Evolutionary conservation across 2,797 vertebrate genomes (phyloP).

Genomic region (Tamandua tetradactyla): DNA sequence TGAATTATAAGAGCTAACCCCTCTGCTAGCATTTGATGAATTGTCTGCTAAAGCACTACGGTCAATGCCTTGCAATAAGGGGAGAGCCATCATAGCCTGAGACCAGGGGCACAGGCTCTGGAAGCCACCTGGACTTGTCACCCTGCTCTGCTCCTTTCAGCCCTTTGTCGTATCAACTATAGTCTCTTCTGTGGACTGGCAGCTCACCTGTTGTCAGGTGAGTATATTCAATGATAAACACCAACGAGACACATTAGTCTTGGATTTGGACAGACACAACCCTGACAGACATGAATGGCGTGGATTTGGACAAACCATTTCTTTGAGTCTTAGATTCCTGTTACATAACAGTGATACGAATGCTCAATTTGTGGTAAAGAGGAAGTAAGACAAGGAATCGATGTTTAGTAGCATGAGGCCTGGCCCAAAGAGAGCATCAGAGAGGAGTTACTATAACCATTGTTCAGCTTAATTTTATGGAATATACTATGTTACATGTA

Average conservation of each 20-base stretch:
- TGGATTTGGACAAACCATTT: neutral
- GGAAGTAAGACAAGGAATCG: neutral
- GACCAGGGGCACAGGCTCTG: neutral
- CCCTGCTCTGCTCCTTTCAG: too few relatives aligned
- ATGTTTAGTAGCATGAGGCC: neutral
- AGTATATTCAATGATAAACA: neutral
- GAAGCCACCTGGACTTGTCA: neutral
- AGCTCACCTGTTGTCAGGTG: neutral
- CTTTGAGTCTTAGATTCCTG: neutral
- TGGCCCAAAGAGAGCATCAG: too few relatives aligned
- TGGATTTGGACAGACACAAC: neutral
- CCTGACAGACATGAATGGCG: neutral
- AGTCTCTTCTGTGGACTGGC: neutral
- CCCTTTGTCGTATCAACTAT: neutral
- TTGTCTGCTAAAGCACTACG: neutral
- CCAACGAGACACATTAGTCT: neutral
- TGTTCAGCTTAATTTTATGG: neutral
- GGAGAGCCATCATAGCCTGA: neutral
- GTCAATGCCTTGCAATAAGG: neutral
- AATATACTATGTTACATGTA: neutral
- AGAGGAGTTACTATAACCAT: neutral
- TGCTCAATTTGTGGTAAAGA: neutral
- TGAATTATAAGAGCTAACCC: neutral
- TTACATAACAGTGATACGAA: neutral
- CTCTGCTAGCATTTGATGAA: neutral